Evolutionary conservation across 1,140 invertebrate species (phyloP), one percentile per base, ranked within the genome.

Genomic region (Leptinotarsa texana): DNA sequence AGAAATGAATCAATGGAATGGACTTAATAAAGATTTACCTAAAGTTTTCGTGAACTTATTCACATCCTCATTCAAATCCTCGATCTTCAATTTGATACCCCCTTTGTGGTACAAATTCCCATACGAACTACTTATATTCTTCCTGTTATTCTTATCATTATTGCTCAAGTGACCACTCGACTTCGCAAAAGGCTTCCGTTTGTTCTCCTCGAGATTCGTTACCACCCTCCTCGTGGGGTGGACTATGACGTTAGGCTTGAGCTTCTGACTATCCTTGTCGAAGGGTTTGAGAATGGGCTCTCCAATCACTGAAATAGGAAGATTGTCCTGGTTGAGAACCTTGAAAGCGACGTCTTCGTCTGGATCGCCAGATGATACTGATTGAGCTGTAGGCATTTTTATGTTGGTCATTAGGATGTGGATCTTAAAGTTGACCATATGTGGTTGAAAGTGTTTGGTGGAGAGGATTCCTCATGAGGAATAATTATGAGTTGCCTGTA

Each of bases 41-140:
- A 79, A 72, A 8, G 88, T 88, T 75, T 90, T 88, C 27, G 89
- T 89, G 83, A 92, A 92, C 70, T 61, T 24, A 15, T 68, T 73
- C 78, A 76, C 79, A 79, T 79, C 79, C 79, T 73, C 75, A 67
- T 78, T 75, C 24, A 78, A 77, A 72, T 83, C 80, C 51, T 86
- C 80, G 72, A 77, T 81, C 77, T 83, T 79, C n/a, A 78, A 67
- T 74, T 80, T 78, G 74, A 79, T 76, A 72, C 78, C 80, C 72
- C 81, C 82, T 65, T 75, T 77, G 74, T 83, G 80, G 74, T 80
- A 77, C 0, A 87, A 79, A 69, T 85, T 86, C 0, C 87, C 85
- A 22, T 88, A 84, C 47, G 87, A 88, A 69, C 82, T 82, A 72
- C 85, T 87, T 13, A 85, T 76, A 5, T 83, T 69, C 57, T 85